Evolutionary conservation across 2,888 invertebrate genomes (phyloP), one percentile per base, ranked within the genome.

Genomic region (Chorisops tibialis): DNA sequence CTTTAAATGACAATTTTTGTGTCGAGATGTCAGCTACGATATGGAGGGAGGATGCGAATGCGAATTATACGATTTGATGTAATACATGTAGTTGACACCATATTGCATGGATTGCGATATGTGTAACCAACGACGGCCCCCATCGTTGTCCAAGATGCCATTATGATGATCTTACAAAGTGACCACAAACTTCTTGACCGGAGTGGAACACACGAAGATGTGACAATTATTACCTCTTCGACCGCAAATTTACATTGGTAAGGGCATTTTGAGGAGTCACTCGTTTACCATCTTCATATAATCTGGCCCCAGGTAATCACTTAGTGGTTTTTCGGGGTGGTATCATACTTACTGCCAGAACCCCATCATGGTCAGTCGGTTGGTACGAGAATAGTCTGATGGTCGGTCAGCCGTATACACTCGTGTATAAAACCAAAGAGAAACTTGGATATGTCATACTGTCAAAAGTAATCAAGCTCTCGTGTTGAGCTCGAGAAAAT

Each of bases 391-490:
- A n/a, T n/a, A n/a, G n/a, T n/a, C n/a, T n/a, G n/a, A n/a, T n/a
- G n/a, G n/a, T n/a, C n/a, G n/a, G n/a, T n/a, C n/a, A n/a, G n/a
- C n/a, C n/a, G n/a, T n/a, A n/a, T n/a, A n/a, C n/a, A n/a, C n/a
- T n/a, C n/a, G n/a, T n/a, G n/a, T n/a, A n/a, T 54, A 16, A 12
- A 43, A 45, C 43, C 56, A 45, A 56, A 56, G 9, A 45, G 30
- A 56, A 56, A 45, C 56, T 43, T 45, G 45, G 45, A 56, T 56
- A 56, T 56, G 56, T 30, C 43, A 30, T 56, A n/a, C 56, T 56
- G 56, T 56, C 56, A 56, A 56, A 56, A 45, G 43, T 56, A 56
- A 56, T 56, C 56, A 56, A 35, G 30, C 43, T 45, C 45, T 54
- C n/a, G 19, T 56, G 43, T 43, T 45, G 56, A 56, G 39, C 30